Evolutionary conservation across 2,888 invertebrate genomes (phyloP), one percentile per base, ranked within the genome.

Genomic region (Nemapogon koenigi): DNA sequence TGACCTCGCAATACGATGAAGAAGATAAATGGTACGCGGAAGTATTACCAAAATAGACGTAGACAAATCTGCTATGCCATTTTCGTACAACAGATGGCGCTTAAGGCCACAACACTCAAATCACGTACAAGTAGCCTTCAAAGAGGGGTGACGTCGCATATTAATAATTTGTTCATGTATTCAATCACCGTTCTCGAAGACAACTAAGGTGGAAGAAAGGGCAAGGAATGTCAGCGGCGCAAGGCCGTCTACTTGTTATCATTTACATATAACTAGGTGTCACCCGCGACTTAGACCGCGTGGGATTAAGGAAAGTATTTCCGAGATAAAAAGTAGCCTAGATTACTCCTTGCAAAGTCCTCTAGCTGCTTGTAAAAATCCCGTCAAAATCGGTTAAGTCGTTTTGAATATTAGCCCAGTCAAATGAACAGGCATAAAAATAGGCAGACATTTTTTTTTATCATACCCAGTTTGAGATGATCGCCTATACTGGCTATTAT

Each of bases 201-300:
- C 63, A 64, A 64, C 62, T 67, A 68, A 71, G 69, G 75, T 73
- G 69, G 75, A 76, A 67, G 68, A 68, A 76, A 76, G 73, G 73
- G 68, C 75, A 71, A 63, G 69, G 69, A 63, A 70, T 71, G 70
- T 63, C 63, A 68, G 59, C 49, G 55, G 55, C 42, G 41, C 69
- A 72, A 75, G 72, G 73, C 57, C 64, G 49, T 46, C 62, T 51
- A 47, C 57, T 57, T 46, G n/a, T n/a, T n/a, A n/a, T n/a, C n/a
- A n/a, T n/a, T n/a, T n/a, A 35, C 38, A 13, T 13, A 19, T 25
- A 15, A 35, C 8, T 33, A 33, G 30, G 42, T 16, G 50, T 62
- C 26, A 35, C 18, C 16, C 27, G 28, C 37, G 17, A 28, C n/a
- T 13, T 25, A 27, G 4, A 15, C 13, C 7, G 19, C 14, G 17